These are phyloP conservation scores for Anisognathus igniventris DNA, from an alignment of 2,797 vertebrate species.

Conservation along the genomic window DNA sequence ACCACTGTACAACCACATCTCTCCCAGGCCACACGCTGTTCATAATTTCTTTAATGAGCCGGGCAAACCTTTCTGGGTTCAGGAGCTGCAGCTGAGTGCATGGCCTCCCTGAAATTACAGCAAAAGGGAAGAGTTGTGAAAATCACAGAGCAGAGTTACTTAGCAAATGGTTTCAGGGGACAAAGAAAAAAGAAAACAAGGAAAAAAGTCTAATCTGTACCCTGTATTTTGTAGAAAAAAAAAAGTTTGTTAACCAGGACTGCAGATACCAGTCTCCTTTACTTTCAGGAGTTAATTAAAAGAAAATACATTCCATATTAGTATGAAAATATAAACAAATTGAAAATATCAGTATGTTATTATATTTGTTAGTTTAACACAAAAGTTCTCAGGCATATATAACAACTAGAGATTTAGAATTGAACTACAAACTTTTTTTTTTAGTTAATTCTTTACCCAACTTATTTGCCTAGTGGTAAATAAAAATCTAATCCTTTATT, in stretches of 20 bases:
- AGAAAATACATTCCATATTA: slow-evolving; percentile 38
- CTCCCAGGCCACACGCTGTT: slow-evolving; percentile 85
- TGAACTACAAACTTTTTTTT: background rate
- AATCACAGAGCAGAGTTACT: background rate
- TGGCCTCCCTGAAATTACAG: slow-evolving; percentile 84
- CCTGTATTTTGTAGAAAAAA: background rate
- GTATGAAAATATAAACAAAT: background rate
- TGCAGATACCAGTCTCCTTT: background rate
- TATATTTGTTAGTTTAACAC: slow-evolving; percentile 18
- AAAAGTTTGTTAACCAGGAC: background rate
- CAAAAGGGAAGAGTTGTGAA: slow-evolving; percentile 24
- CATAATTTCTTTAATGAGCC: slow-evolving; percentile 93
- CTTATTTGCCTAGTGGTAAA: background rate
- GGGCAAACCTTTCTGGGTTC: slow-evolving; percentile 90
- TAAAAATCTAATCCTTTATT: background rate
- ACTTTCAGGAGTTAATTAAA: slow-evolving; percentile 11
- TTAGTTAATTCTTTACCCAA: background rate
- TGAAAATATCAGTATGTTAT: background rate
- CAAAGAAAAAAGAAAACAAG: background rate
- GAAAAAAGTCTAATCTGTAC: background rate
- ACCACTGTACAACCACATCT: slow-evolving; percentile 90
- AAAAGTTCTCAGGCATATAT: background rate
- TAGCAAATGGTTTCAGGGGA: background rate
- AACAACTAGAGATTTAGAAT: background rate
- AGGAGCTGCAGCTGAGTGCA: slow-evolving; percentile 94